phyloP scores from a whole-genome alignment of 2,888 invertebrate genomes.

The Atethmia centrago region DNA sequence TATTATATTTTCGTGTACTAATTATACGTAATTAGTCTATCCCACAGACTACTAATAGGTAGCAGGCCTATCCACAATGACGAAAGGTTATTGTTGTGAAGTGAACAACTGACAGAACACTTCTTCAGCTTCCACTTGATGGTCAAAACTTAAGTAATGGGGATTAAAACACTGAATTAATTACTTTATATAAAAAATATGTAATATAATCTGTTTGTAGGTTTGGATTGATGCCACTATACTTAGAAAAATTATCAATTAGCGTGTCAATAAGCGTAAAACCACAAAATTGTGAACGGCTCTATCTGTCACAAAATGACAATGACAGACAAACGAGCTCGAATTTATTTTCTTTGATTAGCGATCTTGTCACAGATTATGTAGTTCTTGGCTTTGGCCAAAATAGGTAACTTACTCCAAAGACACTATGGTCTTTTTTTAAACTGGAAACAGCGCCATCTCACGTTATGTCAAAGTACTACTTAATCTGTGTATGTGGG shows the following conservation, averaged over 20 bases:
- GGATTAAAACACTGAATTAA: constrained; percentile 13
- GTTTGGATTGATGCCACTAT: constrained; percentile 32
- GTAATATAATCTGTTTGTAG: constrained; percentile 4
- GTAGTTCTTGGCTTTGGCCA: constrained; percentile 17
- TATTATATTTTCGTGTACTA: constrained; percentile 75
- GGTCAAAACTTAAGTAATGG: constrained; percentile 1
- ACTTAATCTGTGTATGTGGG: too few species aligned
- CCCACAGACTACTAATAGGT: constrained; percentile 33
- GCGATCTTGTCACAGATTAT: constrained; percentile 21
- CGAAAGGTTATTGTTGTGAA: constrained; percentile 86
- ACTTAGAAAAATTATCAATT: constrained; percentile 31
- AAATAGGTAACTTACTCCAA: neutral
- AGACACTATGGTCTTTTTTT: too few species aligned
- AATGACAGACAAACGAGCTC: constrained; percentile 34
- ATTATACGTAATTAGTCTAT: constrained; percentile 77
- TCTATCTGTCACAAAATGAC: constrained; percentile 40
- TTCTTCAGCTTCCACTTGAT: constrained; percentile 42
- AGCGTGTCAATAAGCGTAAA: constrained; percentile 19
- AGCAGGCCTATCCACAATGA: constrained; percentile 79
- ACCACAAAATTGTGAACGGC: constrained; percentile 35
- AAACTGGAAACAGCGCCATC: constrained; percentile 20
- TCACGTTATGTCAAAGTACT: neutral
- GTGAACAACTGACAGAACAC: constrained; percentile 71
- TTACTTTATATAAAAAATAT: constrained; percentile 3
- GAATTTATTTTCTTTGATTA: too few species aligned